phyloP scores from a whole-genome alignment of 64 coral and sea anemone species.

The Astreopora myriophthalma region DNA sequence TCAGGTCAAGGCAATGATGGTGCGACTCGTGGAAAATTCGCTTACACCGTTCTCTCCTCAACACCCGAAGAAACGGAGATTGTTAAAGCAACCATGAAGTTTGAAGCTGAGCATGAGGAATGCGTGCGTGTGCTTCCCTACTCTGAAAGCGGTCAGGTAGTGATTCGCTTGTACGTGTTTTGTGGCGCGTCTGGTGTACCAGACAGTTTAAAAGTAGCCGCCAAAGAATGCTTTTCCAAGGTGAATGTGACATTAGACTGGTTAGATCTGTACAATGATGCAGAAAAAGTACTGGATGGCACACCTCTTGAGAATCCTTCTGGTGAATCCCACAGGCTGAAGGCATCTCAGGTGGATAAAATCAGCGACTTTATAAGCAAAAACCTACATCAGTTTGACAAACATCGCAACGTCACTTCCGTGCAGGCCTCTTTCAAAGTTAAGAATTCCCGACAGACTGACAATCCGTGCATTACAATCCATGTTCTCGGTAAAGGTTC shows the following conservation, averaged over 20 bases:
- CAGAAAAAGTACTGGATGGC: background rate
- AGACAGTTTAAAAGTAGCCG: background rate
- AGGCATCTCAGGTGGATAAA: background rate
- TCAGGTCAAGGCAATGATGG: too few relatives aligned
- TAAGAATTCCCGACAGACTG: background rate
- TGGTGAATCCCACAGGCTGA: background rate
- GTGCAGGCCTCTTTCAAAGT: conserved; percentile 20
- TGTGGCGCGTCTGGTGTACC: background rate
- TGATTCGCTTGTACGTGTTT: background rate
- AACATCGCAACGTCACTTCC: conserved; percentile 12
- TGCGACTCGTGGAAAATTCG: too few relatives aligned
- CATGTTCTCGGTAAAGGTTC: conserved; percentile 38
- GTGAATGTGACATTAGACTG: background rate
- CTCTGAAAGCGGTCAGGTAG: background rate
- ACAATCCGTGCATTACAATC: background rate
- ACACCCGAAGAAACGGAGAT: too few relatives aligned
- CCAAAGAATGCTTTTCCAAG: background rate
- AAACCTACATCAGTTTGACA: background rate
- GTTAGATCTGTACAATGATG: background rate
- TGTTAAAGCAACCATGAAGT: background rate
- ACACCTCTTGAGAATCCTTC: background rate
- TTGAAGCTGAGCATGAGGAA: conserved; percentile 2
- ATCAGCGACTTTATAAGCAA: background rate
- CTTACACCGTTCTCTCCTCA: too few relatives aligned
- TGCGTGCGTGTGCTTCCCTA: conserved; percentile 25